Evolutionary conservation across 2,113 vertebrate genomes (phyloP).

Genomic region (Lepisosteus oculatus): DNA sequence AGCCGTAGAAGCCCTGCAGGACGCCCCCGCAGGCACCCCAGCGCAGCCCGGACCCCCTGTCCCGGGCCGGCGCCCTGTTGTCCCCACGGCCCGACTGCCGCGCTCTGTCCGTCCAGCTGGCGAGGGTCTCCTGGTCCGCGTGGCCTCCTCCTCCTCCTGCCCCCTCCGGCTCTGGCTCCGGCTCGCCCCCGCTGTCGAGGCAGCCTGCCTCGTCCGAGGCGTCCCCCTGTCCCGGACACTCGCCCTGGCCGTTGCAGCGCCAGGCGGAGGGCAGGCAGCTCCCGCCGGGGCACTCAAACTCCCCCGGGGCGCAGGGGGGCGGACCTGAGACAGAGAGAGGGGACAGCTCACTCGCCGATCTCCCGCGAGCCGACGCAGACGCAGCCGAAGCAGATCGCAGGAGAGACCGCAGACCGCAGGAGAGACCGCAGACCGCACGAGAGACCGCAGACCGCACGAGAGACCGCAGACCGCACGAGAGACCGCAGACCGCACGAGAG

Average conservation of each 20-base stretch:
- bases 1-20: slow-evolving; percentile 78
- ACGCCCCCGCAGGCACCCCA: slow-evolving; percentile 68
- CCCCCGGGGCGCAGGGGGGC: slow-evolving; percentile 41
- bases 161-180: neutral
- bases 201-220: slow-evolving; percentile 60
- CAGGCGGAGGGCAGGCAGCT: slow-evolving; percentile 66
- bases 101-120: neutral
- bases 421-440: neutral
- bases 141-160: slow-evolving; percentile 16
- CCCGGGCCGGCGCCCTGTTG: neutral
- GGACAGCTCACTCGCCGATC: no score
- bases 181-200: neutral
- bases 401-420: no score
- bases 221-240: slow-evolving; percentile 63
- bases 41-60: neutral
- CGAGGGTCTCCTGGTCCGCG: neutral
- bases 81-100: slow-evolving; percentile 18
- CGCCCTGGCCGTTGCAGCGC: slow-evolving; percentile 72
- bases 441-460: no score
- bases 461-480: no score
- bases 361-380: neutral
- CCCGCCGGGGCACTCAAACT: slow-evolving; percentile 53
- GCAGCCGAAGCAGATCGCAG: neutral
- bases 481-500: no score
- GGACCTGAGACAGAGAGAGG: slow-evolving; percentile 31